These are phyloP conservation scores for Nomada hirtipes DNA, from an alignment of 2,888 invertebrate species.

Conservation along the genomic window DNA sequence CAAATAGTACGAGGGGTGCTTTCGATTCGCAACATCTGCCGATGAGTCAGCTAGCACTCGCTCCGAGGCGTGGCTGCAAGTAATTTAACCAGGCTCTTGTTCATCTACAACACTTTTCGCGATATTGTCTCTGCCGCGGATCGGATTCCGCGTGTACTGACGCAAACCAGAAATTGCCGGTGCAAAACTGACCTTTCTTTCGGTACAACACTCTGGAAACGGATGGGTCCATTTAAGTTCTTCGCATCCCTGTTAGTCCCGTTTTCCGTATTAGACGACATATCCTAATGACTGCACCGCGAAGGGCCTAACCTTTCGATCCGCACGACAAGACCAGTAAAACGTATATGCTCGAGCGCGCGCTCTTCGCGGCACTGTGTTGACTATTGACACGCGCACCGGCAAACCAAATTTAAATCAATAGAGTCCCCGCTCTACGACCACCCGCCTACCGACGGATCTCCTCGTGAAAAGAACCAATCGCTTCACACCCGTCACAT, in stretches of 20 bases:
- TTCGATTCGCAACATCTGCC: slow-evolving; percentile 47
- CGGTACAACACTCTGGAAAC: slow-evolving; percentile 75
- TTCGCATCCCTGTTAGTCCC: slow-evolving; percentile 28
- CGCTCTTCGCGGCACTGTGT: slow-evolving; percentile 66
- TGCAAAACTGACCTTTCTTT: slow-evolving; percentile 77
- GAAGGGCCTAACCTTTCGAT: slow-evolving; percentile 60
- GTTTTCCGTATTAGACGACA: slow-evolving; percentile 50
- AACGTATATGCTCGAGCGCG: slow-evolving; percentile 48
- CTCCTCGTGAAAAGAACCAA: slow-evolving; percentile 48
- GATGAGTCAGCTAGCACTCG: slow-evolving; percentile 57
- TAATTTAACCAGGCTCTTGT: slow-evolving; percentile 17
- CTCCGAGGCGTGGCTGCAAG: slow-evolving; percentile 57
- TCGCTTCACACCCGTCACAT: slow-evolving; percentile 46
- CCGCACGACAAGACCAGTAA: slow-evolving; percentile 28
- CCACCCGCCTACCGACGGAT: slow-evolving; percentile 55
- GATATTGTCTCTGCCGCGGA: not conserved
- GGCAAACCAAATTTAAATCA: slow-evolving; percentile 83
- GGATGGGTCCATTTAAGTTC: slow-evolving; percentile 67
- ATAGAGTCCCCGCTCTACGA: slow-evolving; percentile 80
- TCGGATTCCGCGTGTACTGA: not conserved
- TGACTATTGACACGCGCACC: slow-evolving; percentile 78
- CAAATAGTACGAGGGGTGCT: slow-evolving; percentile 40
- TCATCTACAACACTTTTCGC: not conserved
- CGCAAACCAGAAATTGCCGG: slow-evolving; percentile 33
- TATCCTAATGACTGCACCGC: slow-evolving; percentile 33